Evolutionary conservation across 2,113 vertebrate species (phyloP).

Genomic region (Protobothrops mucrosquamatus): DNA sequence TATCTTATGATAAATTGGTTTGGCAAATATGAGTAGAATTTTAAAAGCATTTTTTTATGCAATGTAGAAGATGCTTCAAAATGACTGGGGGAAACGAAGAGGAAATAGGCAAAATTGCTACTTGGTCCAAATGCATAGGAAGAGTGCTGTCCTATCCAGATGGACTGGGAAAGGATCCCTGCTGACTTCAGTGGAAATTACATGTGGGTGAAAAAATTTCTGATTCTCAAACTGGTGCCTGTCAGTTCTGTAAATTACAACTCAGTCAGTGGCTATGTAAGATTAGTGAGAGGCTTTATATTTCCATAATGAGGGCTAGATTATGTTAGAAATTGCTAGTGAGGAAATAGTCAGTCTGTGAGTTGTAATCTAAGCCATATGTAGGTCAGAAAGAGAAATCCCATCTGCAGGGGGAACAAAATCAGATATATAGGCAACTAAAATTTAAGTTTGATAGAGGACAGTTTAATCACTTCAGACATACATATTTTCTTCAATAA

Average conservation of each 20-base stretch:
- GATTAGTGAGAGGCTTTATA: neutral
- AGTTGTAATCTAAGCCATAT: neutral
- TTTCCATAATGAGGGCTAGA: neutral
- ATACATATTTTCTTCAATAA: neutral
- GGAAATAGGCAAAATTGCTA: neutral
- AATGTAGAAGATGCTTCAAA: neutral
- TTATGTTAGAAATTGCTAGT: neutral
- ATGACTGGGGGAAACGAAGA: neutral
- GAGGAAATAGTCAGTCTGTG: neutral
- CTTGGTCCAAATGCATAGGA: neutral
- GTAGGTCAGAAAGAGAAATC: neutral
- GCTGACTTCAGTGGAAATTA: neutral
- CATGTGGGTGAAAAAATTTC: neutral
- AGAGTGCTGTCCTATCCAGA: neutral
- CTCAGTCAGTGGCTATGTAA: neutral
- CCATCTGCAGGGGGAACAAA: neutral
- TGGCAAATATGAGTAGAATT: neutral
- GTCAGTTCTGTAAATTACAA: neutral
- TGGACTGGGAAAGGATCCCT: neutral
- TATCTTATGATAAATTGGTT: neutral
- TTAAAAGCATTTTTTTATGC: neutral
- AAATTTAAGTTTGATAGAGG: neutral
- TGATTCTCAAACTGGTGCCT: neutral
- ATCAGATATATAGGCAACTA: neutral
- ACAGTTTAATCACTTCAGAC: neutral